Conservation (phyloP, 2,888 invertebrate genomes). For the Linnaemya vulpina region DNA sequence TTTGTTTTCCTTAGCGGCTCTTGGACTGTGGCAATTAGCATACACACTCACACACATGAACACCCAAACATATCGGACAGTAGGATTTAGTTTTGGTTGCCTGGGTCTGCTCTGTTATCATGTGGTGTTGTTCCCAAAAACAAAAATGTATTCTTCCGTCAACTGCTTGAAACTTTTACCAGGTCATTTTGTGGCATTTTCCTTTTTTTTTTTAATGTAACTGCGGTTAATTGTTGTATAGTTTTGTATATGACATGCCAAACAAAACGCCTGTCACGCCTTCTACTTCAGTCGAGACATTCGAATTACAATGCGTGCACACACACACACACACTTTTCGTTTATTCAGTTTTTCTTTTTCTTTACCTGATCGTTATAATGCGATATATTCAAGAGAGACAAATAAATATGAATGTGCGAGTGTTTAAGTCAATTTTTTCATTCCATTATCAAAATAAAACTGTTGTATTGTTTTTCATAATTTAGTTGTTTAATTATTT, state of each 20-base stretch:
- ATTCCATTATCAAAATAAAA: conserved; percentile 38
- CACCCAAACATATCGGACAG: conserved; percentile 1
- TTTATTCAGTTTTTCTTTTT: not conserved
- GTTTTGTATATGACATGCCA: conserved; percentile 42
- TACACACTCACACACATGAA: conserved; percentile 9
- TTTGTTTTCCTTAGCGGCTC: conserved; percentile 19
- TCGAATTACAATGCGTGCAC: conserved; percentile 33
- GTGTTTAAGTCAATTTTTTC: not conserved
- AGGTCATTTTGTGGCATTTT: conserved; percentile 44
- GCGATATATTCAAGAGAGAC: conserved; percentile 33
- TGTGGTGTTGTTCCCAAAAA: conserved; percentile 61
- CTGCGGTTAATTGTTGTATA: conserved; percentile 60
- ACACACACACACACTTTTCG: conserved; percentile 17
- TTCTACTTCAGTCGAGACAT: conserved; percentile 31
- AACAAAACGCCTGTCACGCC: conserved; percentile 69
- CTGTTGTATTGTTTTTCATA: conserved; percentile 57
- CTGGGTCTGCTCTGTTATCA: conserved; percentile 29
- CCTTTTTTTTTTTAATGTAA: conserved; percentile 16
- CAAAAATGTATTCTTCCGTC: conserved; percentile 21
- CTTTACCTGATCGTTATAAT: conserved; percentile 51
- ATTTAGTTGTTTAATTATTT: conserved; percentile 65
- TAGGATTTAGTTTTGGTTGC: conserved; percentile 4
- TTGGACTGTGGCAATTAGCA: conserved; percentile 7
- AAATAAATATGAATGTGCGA: conserved; percentile 43
- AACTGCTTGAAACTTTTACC: conserved; percentile 35